Base-by-base conservation (phyloP, 2,888 invertebrate species). In the Metacarcinus magister region DNA sequence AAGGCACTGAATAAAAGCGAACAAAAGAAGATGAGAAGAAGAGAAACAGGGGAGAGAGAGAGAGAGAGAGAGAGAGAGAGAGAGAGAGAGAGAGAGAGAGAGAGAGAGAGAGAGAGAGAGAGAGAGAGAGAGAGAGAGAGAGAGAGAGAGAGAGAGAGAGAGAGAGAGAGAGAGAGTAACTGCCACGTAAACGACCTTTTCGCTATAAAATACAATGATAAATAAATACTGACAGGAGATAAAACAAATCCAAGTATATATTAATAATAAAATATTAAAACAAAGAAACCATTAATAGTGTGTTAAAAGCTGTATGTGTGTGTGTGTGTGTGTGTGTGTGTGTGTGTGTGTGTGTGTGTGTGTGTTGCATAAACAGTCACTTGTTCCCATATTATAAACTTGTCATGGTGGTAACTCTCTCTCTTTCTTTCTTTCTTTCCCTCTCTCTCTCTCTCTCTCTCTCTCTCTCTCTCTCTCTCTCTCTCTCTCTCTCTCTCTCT, bases 291-390 rank as follows among this genome's bases (percentile, higher is more conserved):
- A 54, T 16, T 54, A 54, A 54, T 54, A 54, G 8, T 13, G 8
- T 10, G 54, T 54, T 54, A 54, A 54, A 54, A 16, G 8, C 1
- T 60, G 60, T 60, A 19, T 60, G 60, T 60, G 67, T 67, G 67
- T 67, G 67, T 67, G 67, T 67, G 67, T 67, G 67, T 67, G 67
- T 67, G 67, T 67, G 67, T 67, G 54, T 67, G 67, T 67, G 67
- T 67, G 67, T 39, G n/a, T 91, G 67, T 94, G 87, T 82, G 32
- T 67, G 39, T 67, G 60, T 39, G 28, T 60, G 48, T 94, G 46
- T 89, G n/a, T 89, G 28, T 44, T 87, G n/a, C 32, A 48, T 8
- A 48, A 48, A 48, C 13, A 8, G 48, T 67, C n/a, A 19, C 67
- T 67, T 54, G 13, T 44, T 82, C 75, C 92, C n/a, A 32, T 48